phyloP scores from a whole-genome alignment of 2,888 invertebrate genomes.

The Eulithis testata region DNA sequence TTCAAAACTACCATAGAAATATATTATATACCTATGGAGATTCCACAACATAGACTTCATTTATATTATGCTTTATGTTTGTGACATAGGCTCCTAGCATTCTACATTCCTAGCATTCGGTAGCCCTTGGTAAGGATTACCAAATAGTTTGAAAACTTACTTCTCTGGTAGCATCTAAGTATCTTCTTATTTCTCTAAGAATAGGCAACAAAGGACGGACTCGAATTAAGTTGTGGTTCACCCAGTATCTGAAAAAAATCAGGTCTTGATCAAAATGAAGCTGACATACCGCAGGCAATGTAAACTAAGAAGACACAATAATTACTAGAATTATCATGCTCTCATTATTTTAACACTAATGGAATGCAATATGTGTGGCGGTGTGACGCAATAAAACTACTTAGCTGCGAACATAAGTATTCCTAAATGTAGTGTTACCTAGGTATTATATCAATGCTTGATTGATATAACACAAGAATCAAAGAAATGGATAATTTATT shows the following conservation, averaged over 20 bases:
- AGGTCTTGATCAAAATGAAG: background rate
- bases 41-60: too few species aligned
- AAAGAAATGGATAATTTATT: background rate
- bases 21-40: too few species aligned
- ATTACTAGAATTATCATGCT: slow-evolving; percentile 2
- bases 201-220: slow-evolving; percentile 87
- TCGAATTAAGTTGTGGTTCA: slow-evolving; percentile 89
- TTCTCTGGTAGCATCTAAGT: slow-evolving; percentile 88
- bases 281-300: too few species aligned
- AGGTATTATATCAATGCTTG: too few species aligned
- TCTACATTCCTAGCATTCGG: too few species aligned
- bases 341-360: background rate
- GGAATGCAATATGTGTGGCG: background rate
- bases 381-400: background rate
- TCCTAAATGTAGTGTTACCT: too few species aligned
- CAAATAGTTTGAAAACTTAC: slow-evolving; percentile 49
- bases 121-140: too few species aligned
- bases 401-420: background rate
- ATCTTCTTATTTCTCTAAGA: slow-evolving; percentile 88
- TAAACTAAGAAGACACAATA: too few species aligned
- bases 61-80: too few species aligned
- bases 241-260: slow-evolving; percentile 85
- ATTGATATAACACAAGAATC: background rate
- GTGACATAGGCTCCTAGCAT: too few species aligned
- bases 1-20: too few species aligned